A percentile compares a stretch with the other conserved stretches of the same genome.
These are phyloP conservation scores for Coptodon bakossiorum DNA, from an alignment of 2,113 vertebrate genomes.

Conservation along the genomic window DNA sequence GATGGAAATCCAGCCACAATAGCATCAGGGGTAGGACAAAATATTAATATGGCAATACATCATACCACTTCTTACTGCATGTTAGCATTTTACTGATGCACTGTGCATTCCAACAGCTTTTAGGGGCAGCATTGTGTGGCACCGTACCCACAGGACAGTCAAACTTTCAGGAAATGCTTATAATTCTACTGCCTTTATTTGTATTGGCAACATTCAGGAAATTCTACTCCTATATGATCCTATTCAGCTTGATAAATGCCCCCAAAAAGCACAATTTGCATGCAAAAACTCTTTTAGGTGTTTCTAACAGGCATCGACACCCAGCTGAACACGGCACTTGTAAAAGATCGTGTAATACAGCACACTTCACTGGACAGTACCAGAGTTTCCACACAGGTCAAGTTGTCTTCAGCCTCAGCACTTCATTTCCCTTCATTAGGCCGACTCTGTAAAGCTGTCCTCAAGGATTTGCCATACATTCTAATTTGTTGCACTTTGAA, in stretches of 20 bases:
- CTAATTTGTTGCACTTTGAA: constrained; percentile 61
- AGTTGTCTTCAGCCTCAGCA: constrained; percentile 24
- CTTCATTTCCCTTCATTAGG: constrained; percentile 57
- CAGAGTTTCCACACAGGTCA: constrained; percentile 17
- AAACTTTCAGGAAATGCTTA: background rate
- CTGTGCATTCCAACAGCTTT: background rate
- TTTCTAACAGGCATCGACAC: background rate
- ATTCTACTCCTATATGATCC: background rate
- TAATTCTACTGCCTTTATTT: background rate
- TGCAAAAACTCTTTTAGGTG: background rate
- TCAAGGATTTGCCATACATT: constrained; percentile 57
- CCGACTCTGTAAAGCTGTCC: constrained; percentile 39
- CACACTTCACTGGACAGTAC: background rate
- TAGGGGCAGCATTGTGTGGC: background rate
- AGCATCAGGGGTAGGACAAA: background rate
- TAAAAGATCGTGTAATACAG: background rate
- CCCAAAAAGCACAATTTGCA: background rate
- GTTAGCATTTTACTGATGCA: background rate
- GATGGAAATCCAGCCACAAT: background rate
- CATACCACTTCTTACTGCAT: background rate
- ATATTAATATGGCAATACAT: background rate
- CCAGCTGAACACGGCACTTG: background rate
- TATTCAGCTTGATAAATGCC: background rate
- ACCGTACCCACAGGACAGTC: background rate
- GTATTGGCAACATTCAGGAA: background rate